Base-by-base conservation (phyloP, 2,888 invertebrate species). In the Agrilus biguttatus region DNA sequence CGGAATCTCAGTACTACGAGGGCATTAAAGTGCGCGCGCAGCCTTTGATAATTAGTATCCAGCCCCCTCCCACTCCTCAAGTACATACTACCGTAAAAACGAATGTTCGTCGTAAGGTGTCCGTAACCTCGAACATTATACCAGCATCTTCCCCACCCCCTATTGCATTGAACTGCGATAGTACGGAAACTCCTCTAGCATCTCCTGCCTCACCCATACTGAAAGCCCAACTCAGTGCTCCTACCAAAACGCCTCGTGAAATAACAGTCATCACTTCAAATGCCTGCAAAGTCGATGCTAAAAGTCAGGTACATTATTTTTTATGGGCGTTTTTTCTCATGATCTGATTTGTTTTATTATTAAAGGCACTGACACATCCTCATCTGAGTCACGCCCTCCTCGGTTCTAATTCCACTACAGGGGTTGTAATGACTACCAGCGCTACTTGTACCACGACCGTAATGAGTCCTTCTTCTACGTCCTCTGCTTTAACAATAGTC, bases 141-240 rank as follows among this genome's bases (percentile, higher is more conserved):
- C 39, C 43, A 14, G 37, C 47, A 37, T 40, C 33, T 40, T 40
- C 42, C 28, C 39, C 47, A 39, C 45, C 49, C 45, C 48, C 49
- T 37, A 49, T 51, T 39, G 48, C 50, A 23, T 45, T 50, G 13
- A 46, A 48, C 41, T 49, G 49, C 43, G 51, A 53, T 43, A 49
- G 47, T 43, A 47, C 51, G 21, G 56, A 54, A 52, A 58, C 53
- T 46, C 57, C 59, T 47, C 65, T 63, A 50, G 55, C 63, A 65
- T 76, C 79, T 51, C 83, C 83, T 37, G 73, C 81, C 32, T 85
- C 85, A 37, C 84, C 86, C 8, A 88, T 88, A 60, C 70, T 88
- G 53, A 86, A 88, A 71, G 87, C 87, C 53, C 86, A 87, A 66
- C 70, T 87, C 54, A 85, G 85, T 54, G 77, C 79, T 52, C 80